Base-by-base conservation (phyloP, 35 echinoderm and acorn worm genomes). In the Heliocidaris tuberculata region DNA sequence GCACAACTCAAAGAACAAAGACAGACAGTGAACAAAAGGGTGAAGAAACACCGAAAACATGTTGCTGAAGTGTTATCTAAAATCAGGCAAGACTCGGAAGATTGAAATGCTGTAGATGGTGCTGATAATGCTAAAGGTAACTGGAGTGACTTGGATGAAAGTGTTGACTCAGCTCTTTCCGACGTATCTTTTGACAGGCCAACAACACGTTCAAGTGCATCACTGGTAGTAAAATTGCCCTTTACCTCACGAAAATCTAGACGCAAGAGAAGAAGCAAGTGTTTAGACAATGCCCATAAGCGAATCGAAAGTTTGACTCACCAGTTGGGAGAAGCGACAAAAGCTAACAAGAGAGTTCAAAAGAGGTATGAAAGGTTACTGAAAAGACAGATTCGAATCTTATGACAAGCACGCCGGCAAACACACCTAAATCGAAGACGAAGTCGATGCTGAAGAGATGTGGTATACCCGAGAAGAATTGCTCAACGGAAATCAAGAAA, bases 201-300 rank as follows among this genome's bases (percentile, higher is more conserved):
- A 94, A 54, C 93, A 19, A 52, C 48, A 27, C 92, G 6, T 29
- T 17, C 29, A 12, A 30, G 56, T 29, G 50, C 52, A 24, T 9
- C 93, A 94, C 93, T 94, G 31, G 35, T 94, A 61, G 93, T 94
- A 29, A 94, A 94, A 60, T n/a, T 94, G 93, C 93, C 93, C 31
- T 71, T 94, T 32, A 30, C 6, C 31, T 31, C 32, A 11, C 49
- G 0, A 94, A 21, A 94, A 0, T 31, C 50, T 50, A 94, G 56
- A 60, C 2, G 93, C 50, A 94, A 65, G 70, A 94, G 59, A 94
- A 32, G 31, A 30, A 94, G 93, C 93, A 94, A 65, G 70, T 94
- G 93, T 8, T 31, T 94, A 61, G 54, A 94, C 52, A 71, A 61
- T 50, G 52, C 52, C 13, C 52, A 56, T 61, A 94, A 71, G 50